Conservation (phyloP, 2,113 vertebrate species). For the Otus sunia region DNA sequence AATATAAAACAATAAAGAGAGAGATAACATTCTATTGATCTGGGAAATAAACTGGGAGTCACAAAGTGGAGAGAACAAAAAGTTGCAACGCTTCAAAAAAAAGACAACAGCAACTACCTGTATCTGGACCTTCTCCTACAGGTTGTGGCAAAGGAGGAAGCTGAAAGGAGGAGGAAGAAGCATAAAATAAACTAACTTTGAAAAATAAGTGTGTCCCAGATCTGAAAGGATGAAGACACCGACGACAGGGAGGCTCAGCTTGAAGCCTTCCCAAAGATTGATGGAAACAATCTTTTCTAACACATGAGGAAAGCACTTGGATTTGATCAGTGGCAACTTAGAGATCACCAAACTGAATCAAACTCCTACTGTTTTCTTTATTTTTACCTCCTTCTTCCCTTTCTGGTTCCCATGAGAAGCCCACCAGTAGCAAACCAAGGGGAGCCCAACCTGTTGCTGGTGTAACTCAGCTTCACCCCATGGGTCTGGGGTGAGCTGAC, state of each 20-base stretch:
- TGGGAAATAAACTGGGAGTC: not conserved
- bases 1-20: not conserved
- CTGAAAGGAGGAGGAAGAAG: not conserved
- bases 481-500: not conserved
- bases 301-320: not conserved
- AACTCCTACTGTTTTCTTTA: not conserved
- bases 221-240: not conserved
- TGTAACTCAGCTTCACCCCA: not conserved
- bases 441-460: not conserved
- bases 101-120: too few relatives aligned
- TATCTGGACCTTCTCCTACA: not conserved
- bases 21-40: not conserved
- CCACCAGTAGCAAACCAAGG: not conserved
- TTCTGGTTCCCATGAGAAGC: not conserved
- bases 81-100: not conserved
- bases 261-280: slow-evolving; percentile 19
- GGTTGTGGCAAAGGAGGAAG: not conserved
- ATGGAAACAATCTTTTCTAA: slow-evolving; percentile 35
- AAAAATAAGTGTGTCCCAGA: not conserved
- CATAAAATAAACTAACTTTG: not conserved
- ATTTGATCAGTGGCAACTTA: slow-evolving; percentile 44
- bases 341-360: slow-evolving; percentile 13
- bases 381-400: not conserved
- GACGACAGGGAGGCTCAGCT: not conserved
- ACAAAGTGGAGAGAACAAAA: not conserved